phyloP scores from a whole-genome alignment of 2,888 invertebrate genomes.

The Lucinisca nassula region DNA sequence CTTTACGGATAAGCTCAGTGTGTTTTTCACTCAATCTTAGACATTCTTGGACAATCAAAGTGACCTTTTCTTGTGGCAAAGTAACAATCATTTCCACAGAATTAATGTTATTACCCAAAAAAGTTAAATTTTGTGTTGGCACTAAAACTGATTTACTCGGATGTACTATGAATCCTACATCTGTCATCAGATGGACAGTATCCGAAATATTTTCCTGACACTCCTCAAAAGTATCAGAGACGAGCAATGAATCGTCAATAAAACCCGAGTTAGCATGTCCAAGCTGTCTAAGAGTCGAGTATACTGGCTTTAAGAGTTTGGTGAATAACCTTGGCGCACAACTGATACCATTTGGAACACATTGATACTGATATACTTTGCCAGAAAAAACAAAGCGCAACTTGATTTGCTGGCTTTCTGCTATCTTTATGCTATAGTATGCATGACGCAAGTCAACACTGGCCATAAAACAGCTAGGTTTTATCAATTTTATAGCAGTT shows the following conservation, averaged over 20 bases:
- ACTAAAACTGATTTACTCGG: background rate
- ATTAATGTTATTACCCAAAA: no score
- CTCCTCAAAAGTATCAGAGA: background rate
- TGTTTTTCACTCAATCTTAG: background rate
- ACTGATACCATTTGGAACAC: background rate
- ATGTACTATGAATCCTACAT: no score
- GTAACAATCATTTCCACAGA: no score
- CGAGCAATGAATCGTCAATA: conserved; percentile 9
- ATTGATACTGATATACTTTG: background rate
- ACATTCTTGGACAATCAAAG: background rate
- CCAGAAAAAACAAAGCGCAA: conserved; percentile 14
- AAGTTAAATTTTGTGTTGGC: background rate
- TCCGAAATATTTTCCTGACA: no score
- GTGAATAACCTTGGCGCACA: conserved; percentile 10
- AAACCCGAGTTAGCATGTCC: background rate
- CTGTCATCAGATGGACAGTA: no score
- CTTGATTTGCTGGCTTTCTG: conserved; percentile 20
- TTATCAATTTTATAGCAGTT: conserved; percentile 24
- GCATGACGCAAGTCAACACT: conserved; percentile 54
- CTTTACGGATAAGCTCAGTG: conserved; percentile 23
- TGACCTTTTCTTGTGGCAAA: background rate
- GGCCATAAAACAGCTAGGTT: conserved; percentile 11
- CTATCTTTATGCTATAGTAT: conserved; percentile 52
- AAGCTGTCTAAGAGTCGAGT: background rate
- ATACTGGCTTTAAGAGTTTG: conserved; percentile 23